phyloP scores from a whole-genome alignment of 2,888 invertebrate genomes.

The Stramonita haemastoma region DNA sequence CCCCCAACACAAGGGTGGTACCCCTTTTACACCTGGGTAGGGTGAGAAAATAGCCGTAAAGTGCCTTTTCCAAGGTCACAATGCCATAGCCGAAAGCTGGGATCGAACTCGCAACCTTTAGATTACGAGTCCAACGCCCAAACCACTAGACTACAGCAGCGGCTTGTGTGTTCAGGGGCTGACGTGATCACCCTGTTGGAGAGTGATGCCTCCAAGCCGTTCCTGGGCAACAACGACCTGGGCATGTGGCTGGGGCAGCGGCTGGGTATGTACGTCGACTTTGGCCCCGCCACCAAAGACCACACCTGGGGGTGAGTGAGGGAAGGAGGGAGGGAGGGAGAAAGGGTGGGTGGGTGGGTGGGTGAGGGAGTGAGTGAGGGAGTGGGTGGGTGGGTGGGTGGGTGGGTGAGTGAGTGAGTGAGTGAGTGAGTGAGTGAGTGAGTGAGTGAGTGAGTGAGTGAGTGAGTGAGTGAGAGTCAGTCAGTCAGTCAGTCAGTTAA shows the following conservation, averaged over 20 bases:
- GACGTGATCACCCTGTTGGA: slow-evolving; percentile 77
- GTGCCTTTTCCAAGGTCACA: no score
- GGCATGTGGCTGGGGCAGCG: slow-evolving; percentile 76
- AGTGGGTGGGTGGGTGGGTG: no score
- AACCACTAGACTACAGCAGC: no score
- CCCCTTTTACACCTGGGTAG: no score
- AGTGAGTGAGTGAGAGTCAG: no score
- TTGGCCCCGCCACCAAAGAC: slow-evolving; percentile 77
- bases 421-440: slow-evolving; percentile 50
- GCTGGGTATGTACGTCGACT: slow-evolving; percentile 77
- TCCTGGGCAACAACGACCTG: slow-evolving; percentile 77
- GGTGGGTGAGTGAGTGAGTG: slow-evolving; percentile 26
- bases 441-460: slow-evolving; percentile 50
- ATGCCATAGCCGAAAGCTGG: no score
- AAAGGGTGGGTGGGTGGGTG: slow-evolving; percentile 20
- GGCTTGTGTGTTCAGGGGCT: slow-evolving; percentile 65
- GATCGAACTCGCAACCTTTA: no score
- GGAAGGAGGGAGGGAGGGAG: background rate
- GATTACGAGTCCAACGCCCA: no score
- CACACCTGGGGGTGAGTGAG: slow-evolving; percentile 78
- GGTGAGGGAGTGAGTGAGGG: no score
- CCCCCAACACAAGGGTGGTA: no score
- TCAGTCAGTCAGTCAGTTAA: no score
- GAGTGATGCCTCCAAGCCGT: slow-evolving; percentile 78
- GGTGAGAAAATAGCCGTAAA: no score